Evolutionary conservation across 2,888 invertebrate genomes (phyloP).

Genomic region (Syrphus vitripennis): DNA sequence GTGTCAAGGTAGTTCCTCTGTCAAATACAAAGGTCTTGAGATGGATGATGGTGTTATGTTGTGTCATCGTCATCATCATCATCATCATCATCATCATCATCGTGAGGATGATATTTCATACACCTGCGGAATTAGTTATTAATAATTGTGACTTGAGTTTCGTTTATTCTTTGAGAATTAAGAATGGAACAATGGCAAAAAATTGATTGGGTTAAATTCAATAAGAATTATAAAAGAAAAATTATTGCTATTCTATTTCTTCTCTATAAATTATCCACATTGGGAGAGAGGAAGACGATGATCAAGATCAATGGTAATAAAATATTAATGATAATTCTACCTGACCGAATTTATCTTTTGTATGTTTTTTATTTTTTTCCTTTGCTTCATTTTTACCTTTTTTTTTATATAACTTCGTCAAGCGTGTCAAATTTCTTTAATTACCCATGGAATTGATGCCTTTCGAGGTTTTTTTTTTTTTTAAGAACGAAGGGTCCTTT

Average conservation of each 20-base stretch:
- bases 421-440: constrained; percentile 53
- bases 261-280: background rate
- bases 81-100: background rate
- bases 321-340: constrained; percentile 6
- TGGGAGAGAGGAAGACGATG: background rate
- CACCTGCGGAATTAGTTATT: constrained; percentile 39
- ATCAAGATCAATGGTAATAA: constrained; percentile 10
- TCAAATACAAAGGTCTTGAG: constrained; percentile 39
- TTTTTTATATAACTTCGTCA: constrained; percentile 18
- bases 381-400: background rate
- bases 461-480: background rate
- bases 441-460: constrained; percentile 15
- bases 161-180: background rate
- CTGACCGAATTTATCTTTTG: background rate
- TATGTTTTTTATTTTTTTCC: background rate
- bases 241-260: background rate
- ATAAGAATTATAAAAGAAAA: background rate
- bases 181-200: constrained; percentile 23
- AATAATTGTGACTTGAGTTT: background rate
- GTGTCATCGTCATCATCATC: constrained; percentile 22
- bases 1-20: constrained; percentile 51
- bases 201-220: constrained; percentile 4
- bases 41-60: constrained; percentile 14
- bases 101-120: background rate
- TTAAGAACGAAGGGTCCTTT: constrained; percentile 24